Evolutionary conservation across 2,888 invertebrate species (phyloP), one percentile per base, ranked within the genome.

Genomic region (Netelia inedita): DNA sequence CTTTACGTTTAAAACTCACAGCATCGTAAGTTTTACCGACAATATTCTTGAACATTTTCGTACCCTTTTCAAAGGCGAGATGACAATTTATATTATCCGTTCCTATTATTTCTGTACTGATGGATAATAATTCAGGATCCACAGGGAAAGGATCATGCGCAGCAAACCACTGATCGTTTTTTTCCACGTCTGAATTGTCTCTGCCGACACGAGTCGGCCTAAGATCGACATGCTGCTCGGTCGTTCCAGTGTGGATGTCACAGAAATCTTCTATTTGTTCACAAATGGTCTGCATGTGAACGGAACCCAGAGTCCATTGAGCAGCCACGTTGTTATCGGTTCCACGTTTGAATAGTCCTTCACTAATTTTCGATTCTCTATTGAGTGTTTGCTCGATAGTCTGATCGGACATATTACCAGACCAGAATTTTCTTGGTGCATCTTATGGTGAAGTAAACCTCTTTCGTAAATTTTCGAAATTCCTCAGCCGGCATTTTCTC

Each of bases 361-460:
- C 89, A 57, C 9, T 35, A n/a, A 80, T 83, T 83, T 92, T 89
- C 87, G 91, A 89, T n/a, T 79, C 71, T 66, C 88, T 72, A 89
- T 92, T 93, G 3, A 92, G 66, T 0, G 78, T 79, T 80, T 92
- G 91, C 75, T 93, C 92, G 66, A 92, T 92, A 9, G 87, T 90
- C 89, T 89, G 88, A 85, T 92, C 91, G 3, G 89, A 78, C 86
- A 72, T 88, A 74, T 87, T 87, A 11, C 90, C 89, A 8, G 83
- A 87, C 83, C 87, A 88, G 84, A 82, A 88, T 87, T 90, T 90
- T 90, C 11, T 90, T 78, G 5, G 87, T 81, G 28, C 90, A 82
- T 71, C 88, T 74, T 46, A 91, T 87, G 16, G 90, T 90, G 73
- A 92, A 91, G 53, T 74, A 89, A 35, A 90, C 90, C 35, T 87